A percentile compares a stretch with the other conserved stretches of the same genome.
phyloP scores from a whole-genome alignment of 2,113 vertebrate species.

The Terrapene triunguis region DNA sequence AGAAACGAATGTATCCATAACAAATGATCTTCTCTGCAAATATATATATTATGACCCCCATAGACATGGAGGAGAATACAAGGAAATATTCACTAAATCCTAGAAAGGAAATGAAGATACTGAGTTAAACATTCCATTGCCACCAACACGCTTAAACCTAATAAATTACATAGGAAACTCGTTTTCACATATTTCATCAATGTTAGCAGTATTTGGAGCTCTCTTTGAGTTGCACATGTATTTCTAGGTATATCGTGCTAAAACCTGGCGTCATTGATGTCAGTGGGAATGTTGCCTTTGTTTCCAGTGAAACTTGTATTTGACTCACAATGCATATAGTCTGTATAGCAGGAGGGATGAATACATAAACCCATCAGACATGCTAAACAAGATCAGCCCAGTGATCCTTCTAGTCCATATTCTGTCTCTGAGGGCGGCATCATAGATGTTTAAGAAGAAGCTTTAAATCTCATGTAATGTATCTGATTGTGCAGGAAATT shows the following conservation, averaged over 20 bases:
- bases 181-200: neutral
- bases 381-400: neutral
- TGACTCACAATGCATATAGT: neutral
- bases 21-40: slow-evolving; percentile 29
- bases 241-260: neutral
- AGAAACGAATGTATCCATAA: slow-evolving; percentile 41
- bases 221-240: neutral
- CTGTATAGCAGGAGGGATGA: neutral
- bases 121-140: neutral
- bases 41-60: neutral
- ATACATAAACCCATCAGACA: neutral
- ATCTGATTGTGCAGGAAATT: neutral
- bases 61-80: neutral
- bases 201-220: neutral
- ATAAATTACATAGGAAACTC: neutral
- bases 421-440: neutral
- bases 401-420: neutral
- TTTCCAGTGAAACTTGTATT: neutral
- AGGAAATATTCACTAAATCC: neutral
- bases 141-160: neutral
- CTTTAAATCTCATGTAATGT: neutral
- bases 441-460: neutral
- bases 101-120: neutral
- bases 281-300: neutral
- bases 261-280: neutral